Base-by-base conservation (phyloP, 1,140 invertebrate genomes). In the Vanessa tameamea region DNA sequence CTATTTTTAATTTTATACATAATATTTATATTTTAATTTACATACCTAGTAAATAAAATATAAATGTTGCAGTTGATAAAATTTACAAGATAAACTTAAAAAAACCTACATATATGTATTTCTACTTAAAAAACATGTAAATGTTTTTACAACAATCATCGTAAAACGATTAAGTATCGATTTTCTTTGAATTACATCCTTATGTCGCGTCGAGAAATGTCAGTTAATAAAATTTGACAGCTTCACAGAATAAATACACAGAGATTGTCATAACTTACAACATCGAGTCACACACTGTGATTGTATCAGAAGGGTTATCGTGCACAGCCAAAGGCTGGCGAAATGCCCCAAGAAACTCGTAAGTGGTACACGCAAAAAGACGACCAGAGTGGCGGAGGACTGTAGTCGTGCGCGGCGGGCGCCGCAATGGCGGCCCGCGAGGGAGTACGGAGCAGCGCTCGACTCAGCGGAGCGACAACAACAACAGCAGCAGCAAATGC, bases 371-470 rank as follows among this genome's bases (percentile, higher is more conserved):
- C 57, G 76, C 50, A 69, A 47, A 64, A 47, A 79, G 72, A 73
- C 64, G 69, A 73, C 72, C 75, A 64, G 66, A 66, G 75, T 48
- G 63, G 75, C 47, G 73, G 71, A n/a, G 80, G 51, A 55, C 63
- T 67, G 65, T 70, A 72, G 73, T 66, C 55, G 67, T 51, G 67
- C 73, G 69, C 65, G 20, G 69, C 72, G 70, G 69, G 69, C 57
- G 74, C 69, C 47, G 63, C 70, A 63, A 85, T 85, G 85, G 83
- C 76, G 68, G 81, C 57, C 68, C 84, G 87, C 67, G 81, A 81
- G 61, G 81, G 81, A 47, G 78, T 87, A 48, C 80, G 86, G 47
- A 77, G 80, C 75, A 87, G 87, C 78, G 82, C 85, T 8, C 74
- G 84, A 71, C 80, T 86, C 47, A 84, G 82, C 64, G 83, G 78